Percentiles rank a stretch among this genome's conserved stretches.
These are phyloP conservation scores for Bucorvus abyssinicus DNA, from an alignment of 2,797 vertebrate species.

Conservation along the genomic window DNA sequence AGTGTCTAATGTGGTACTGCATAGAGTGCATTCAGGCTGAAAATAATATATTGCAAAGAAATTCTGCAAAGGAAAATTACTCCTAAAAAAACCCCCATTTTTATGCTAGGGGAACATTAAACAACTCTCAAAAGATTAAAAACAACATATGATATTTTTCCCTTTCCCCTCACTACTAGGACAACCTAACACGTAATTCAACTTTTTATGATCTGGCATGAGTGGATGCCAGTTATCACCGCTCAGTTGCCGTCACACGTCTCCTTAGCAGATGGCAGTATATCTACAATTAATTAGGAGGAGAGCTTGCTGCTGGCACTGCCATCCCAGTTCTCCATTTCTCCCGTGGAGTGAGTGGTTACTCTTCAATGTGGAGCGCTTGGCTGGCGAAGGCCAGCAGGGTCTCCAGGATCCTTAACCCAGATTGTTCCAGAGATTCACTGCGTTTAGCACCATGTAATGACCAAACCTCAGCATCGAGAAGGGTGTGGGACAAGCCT, in stretches of 20 bases:
- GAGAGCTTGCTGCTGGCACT: neutral
- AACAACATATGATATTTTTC: slow-evolving; percentile 46
- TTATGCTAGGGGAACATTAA: slow-evolving; percentile 1
- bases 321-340: neutral
- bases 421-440: neutral
- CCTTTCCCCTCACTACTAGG: neutral
- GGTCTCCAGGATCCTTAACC: neutral
- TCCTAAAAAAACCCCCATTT: neutral
- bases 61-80: neutral
- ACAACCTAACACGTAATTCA: neutral
- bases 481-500: neutral
- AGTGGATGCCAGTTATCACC: slow-evolving; percentile 14
- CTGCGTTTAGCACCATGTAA: neutral
- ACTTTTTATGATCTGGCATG: slow-evolving; percentile 14
- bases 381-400: neutral
- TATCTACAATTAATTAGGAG: slow-evolving; percentile 52
- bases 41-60: neutral
- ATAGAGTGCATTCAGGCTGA: neutral
- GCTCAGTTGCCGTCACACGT: slow-evolving; percentile 4
- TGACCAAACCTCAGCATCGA: neutral
- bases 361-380: neutral
- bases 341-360: neutral
- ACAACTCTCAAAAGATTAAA: slow-evolving; percentile 23
- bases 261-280: slow-evolving; percentile 34
- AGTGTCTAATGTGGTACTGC: neutral